Evolutionary conservation across 23 tunicate species (phyloP).

Genomic region (Ciona savignyi): DNA sequence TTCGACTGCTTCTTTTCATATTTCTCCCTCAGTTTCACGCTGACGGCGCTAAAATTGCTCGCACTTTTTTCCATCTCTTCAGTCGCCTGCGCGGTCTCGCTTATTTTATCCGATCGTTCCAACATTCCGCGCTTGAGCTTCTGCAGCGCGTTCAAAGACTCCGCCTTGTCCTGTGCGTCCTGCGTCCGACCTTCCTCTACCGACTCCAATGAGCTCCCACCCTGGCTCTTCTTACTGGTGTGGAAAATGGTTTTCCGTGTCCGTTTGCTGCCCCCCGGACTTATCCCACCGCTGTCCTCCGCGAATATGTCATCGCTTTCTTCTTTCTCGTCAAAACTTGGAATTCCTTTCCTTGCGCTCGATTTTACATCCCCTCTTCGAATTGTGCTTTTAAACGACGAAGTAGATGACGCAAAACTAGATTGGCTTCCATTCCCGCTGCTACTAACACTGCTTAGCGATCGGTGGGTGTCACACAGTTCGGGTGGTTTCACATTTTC

Average conservation of each 20-base stretch:
- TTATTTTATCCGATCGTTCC: constrained; percentile 52
- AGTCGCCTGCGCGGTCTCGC: constrained; percentile 30
- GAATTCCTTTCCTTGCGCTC: constrained; percentile 6
- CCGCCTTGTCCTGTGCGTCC: constrained; percentile 12
- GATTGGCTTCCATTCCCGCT: constrained; percentile 9
- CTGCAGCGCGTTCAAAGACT: constrained; percentile 8
- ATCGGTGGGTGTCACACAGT: constrained; percentile 10
- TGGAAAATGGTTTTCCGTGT: constrained; percentile 1
- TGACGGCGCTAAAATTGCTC: constrained; percentile 48
- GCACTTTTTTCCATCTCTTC: constrained; percentile 64
- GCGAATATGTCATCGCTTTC: constrained; percentile 10
- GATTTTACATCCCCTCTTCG: constrained; percentile 18
- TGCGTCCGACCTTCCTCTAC: neutral
- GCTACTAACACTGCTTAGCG: constrained; percentile 13
- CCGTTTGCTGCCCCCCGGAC: neutral
- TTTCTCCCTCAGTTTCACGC: constrained; percentile 52
- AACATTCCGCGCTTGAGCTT: constrained; percentile 11
- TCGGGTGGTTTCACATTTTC: constrained; percentile 9
- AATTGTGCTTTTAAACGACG: constrained; percentile 8
- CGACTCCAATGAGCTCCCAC: neutral
- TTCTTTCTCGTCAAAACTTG: constrained; percentile 5
- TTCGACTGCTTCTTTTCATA: constrained; percentile 66
- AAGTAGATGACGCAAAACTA: too few species aligned
- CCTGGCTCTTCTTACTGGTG: constrained; percentile 2
- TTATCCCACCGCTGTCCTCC: neutral